Evolutionary conservation across 2,797 vertebrate species (phyloP).

Genomic region (Ctenopoma multispine): DNA sequence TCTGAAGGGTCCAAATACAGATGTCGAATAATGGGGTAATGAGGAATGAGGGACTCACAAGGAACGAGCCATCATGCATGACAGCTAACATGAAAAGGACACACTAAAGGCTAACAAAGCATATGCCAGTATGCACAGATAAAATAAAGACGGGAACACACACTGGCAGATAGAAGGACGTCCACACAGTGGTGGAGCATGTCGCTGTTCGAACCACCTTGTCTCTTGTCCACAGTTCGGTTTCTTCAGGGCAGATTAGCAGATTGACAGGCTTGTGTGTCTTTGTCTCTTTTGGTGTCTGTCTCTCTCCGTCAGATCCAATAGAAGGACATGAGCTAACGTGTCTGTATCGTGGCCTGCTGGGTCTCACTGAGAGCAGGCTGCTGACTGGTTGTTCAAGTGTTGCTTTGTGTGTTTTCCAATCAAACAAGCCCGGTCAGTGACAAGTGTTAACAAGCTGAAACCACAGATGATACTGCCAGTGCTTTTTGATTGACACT

Average conservation of each 20-base stretch:
- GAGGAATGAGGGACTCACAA: too few relatives aligned
- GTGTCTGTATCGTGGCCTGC: not conserved
- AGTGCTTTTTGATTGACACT: not conserved
- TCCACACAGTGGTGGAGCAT: conserved; percentile 2
- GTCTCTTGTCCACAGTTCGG: conserved; percentile 4
- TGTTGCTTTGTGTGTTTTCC: conserved; percentile 3
- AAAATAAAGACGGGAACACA: not conserved
- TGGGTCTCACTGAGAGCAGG: not conserved
- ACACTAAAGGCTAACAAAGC: too few relatives aligned
- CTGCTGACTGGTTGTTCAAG: conserved; percentile 16
- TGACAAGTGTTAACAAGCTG: conserved; percentile 13
- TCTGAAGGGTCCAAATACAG: too few relatives aligned
- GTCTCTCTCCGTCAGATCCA: conserved; percentile 16
- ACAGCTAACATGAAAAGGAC: too few relatives aligned
- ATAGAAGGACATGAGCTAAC: not conserved
- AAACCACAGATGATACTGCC: not conserved
- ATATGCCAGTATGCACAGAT: too few relatives aligned
- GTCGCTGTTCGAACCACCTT: conserved; percentile 37
- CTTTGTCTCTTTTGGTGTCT: conserved; percentile 1
- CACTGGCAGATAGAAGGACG: not conserved
- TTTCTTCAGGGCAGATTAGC: conserved; percentile 12
- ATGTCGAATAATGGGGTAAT: too few relatives aligned
- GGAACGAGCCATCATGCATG: too few relatives aligned
- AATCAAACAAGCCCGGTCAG: conserved; percentile 10
- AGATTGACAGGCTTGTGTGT: conserved; percentile 22